These are phyloP conservation scores for Craniophora ligustri DNA, from an alignment of 2,888 invertebrate species.

Conservation along the genomic window DNA sequence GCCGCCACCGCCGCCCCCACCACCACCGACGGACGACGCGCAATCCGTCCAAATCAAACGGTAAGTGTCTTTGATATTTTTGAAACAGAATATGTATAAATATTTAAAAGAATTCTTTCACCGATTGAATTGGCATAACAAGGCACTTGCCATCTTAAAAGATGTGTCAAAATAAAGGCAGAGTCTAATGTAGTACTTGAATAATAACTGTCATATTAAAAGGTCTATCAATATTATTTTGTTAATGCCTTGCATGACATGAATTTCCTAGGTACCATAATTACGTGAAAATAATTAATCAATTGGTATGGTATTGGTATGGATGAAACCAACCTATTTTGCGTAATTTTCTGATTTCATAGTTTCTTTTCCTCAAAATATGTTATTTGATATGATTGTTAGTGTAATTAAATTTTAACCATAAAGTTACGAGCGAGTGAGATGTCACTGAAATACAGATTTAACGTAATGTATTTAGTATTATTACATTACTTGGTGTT, in stretches of 20 bases:
- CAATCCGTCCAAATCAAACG: constrained; percentile 62
- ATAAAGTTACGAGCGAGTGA: not conserved
- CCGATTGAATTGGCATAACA: no score
- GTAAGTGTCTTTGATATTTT: constrained; percentile 62
- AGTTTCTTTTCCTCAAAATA: not conserved
- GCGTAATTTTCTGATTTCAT: not conserved
- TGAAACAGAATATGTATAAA: not conserved
- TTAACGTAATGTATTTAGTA: no score
- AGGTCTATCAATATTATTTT: no score
- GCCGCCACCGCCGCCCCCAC: constrained; percentile 75
- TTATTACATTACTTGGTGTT: not conserved
- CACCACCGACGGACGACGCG: constrained; percentile 65
- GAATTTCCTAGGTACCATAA: no score
- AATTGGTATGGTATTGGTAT: no score
- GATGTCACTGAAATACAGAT: not conserved
- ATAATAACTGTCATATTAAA: no score
- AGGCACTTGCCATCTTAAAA: no score
- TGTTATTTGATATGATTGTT: not conserved
- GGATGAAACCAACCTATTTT: not conserved
- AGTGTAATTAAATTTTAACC: not conserved
- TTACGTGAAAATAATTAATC: no score
- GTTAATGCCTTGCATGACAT: no score
- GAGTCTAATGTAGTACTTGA: no score
- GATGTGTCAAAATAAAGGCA: no score
- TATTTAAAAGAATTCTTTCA: no score